phyloP scores from a whole-genome alignment of 2,888 invertebrate genomes.

The Ecliptopera silaceata region DNA sequence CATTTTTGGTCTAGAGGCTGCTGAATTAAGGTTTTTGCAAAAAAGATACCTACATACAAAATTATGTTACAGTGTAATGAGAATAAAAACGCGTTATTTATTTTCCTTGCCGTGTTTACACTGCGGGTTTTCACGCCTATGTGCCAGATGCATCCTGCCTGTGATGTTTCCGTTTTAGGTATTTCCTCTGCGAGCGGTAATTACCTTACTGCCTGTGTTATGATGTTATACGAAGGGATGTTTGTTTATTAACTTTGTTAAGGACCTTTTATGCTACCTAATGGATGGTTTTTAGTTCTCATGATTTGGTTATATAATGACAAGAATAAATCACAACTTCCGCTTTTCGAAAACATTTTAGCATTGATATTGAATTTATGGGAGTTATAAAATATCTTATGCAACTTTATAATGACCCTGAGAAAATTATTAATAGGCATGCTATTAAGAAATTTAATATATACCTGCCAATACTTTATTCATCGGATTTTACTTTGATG shows the following conservation, averaged over 20 bases:
- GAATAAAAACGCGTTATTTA: neutral
- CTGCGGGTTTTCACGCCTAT: neutral
- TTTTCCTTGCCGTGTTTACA: neutral
- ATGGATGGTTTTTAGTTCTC: neutral
- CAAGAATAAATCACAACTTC: conserved; percentile 10
- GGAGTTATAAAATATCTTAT: conserved; percentile 5
- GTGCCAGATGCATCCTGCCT: neutral
- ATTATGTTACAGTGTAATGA: no score
- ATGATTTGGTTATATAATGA: neutral
- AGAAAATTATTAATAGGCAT: neutral
- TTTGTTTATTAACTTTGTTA: neutral
- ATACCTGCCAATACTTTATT: no score
- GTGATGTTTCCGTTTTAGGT: neutral
- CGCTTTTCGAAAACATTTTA: conserved; percentile 19
- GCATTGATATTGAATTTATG: conserved; percentile 9
- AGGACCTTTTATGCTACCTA: neutral
- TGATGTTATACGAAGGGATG: neutral
- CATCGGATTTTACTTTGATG: neutral
- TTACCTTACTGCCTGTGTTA: neutral
- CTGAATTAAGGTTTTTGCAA: no score
- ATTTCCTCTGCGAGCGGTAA: neutral
- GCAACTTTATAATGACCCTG: conserved; percentile 7
- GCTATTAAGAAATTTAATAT: no score
- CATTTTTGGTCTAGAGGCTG: neutral
- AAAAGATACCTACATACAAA: no score